These are phyloP conservation scores for Motacilla tschutschensis DNA, from an alignment of 2,113 vertebrate species.

Conservation along the genomic window DNA sequence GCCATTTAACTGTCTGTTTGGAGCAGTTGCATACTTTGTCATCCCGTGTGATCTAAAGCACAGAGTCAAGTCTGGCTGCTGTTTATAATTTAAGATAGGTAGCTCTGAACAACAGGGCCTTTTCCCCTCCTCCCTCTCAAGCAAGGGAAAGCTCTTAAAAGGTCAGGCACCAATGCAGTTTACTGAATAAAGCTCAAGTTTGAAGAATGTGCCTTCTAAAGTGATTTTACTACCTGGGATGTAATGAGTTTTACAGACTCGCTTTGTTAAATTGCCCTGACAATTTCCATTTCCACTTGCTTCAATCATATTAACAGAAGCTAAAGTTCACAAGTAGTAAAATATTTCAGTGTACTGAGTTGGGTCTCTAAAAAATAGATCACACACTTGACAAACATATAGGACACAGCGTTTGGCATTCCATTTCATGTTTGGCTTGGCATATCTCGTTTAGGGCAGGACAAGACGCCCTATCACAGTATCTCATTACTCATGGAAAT, in stretches of 20 bases:
- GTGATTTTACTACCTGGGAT: constrained; percentile 71
- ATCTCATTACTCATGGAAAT: constrained; percentile 56
- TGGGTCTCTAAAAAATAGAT: constrained; percentile 67
- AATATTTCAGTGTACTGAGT: constrained; percentile 67
- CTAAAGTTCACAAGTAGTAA: constrained; percentile 76
- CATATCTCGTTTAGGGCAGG: constrained; percentile 29
- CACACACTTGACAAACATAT: constrained; percentile 59
- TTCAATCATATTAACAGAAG: constrained; percentile 80
- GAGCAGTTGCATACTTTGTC: constrained; percentile 31
- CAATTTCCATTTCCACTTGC: constrained; percentile 77
- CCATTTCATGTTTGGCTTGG: constrained; percentile 64
- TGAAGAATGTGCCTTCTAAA: constrained; percentile 75
- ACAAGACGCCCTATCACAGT: constrained; percentile 37
- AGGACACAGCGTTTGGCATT: constrained; percentile 43
- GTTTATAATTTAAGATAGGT: constrained; percentile 70
- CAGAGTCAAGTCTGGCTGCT: constrained; percentile 57
- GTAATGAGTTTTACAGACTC: constrained; percentile 73
- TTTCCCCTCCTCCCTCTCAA: constrained; percentile 39
- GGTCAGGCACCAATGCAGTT: constrained; percentile 71
- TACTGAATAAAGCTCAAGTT: constrained; percentile 74
- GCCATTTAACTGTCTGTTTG: constrained; percentile 62
- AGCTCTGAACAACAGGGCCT: constrained; percentile 56
- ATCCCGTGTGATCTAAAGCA: constrained; percentile 39
- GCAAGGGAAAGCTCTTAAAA: constrained; percentile 65
- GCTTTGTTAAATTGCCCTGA: constrained; percentile 78